Percentiles rank a stretch among this genome's conserved stretches.
Conservation (phyloP, 2,888 invertebrate genomes). For the Pseudolycoriella hygida region DNA sequence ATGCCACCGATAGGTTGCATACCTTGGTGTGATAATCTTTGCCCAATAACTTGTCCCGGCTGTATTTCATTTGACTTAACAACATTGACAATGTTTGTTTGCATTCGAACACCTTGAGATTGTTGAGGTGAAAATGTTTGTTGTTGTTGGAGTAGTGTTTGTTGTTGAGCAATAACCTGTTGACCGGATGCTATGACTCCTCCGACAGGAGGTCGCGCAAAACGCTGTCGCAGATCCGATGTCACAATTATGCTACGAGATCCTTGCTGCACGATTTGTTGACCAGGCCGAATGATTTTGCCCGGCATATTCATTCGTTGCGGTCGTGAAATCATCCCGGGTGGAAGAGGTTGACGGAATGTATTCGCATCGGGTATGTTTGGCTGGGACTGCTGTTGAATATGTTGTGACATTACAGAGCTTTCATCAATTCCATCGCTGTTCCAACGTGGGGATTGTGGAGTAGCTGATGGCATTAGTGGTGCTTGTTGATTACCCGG, state of each 20-base stretch:
- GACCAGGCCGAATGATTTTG: constrained; percentile 7
- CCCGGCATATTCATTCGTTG: constrained; percentile 11
- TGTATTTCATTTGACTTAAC: background rate
- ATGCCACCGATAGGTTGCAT: constrained; percentile 3
- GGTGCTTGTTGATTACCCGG: background rate
- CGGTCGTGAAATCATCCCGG: constrained; percentile 32
- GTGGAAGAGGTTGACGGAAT: constrained; percentile 52
- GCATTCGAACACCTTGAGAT: constrained; percentile 1
- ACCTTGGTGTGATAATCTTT: constrained; percentile 10
- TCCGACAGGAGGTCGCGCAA: constrained; percentile 13
- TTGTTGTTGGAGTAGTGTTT: constrained; percentile 3
- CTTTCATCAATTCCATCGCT: background rate
- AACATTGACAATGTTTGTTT: background rate
- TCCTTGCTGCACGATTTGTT: constrained; percentile 2
- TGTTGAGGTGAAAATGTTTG: constrained; percentile 4
- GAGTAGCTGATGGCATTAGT: constrained; percentile 2
- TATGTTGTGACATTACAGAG: background rate
- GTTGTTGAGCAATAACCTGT: constrained; percentile 9
- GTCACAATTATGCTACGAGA: constrained; percentile 12
- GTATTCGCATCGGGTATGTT: constrained; percentile 34
- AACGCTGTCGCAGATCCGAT: constrained; percentile 19
- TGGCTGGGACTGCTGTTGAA: constrained; percentile 8
- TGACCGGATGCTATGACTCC: constrained; percentile 10
- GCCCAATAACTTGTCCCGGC: constrained; percentile 13
- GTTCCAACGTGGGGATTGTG: constrained; percentile 5